Percentiles rank a stretch among this genome's conserved stretches.
Conservation (phyloP, 2,797 vertebrate species). For the Merluccius polli region DNA sequence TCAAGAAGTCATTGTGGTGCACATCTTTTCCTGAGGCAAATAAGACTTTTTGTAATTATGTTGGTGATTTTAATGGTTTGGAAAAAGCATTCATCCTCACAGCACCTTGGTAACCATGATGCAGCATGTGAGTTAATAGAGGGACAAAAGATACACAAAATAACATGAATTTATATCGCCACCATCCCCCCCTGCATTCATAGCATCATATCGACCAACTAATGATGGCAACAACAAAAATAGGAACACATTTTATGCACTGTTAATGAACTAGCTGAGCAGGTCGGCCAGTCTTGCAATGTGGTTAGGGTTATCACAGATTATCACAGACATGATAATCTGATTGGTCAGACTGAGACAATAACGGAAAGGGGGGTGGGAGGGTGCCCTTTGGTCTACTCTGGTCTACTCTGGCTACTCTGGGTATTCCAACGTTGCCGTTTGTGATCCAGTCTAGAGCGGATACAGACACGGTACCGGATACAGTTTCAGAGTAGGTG, state of each 20-base stretch:
- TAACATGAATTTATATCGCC: neutral
- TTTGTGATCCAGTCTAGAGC: too few species aligned
- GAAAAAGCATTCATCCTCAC: constrained; percentile 32
- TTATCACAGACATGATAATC: too few species aligned
- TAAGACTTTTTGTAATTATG: constrained; percentile 42
- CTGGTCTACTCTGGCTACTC: too few species aligned
- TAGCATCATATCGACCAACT: neutral
- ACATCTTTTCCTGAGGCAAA: neutral
- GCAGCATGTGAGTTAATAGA: constrained; percentile 32
- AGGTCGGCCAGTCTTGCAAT: neutral
- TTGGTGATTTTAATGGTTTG: constrained; percentile 36
- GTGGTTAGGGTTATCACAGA: too few species aligned
- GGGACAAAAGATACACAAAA: constrained; percentile 32
- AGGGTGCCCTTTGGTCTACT: too few species aligned
- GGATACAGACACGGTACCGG: too few species aligned
- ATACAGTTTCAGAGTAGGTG: too few species aligned
- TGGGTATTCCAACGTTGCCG: too few species aligned
- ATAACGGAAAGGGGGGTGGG: too few species aligned
- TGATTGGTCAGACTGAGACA: neutral
- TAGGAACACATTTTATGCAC: neutral
- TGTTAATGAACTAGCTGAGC: neutral
- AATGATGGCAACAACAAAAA: neutral
- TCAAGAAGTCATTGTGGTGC: neutral
- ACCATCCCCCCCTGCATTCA: neutral
- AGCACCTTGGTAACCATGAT: constrained; percentile 26